Evolutionary conservation across 2,888 invertebrate genomes (phyloP).

Genomic region (Philhelius pedissequus): DNA sequence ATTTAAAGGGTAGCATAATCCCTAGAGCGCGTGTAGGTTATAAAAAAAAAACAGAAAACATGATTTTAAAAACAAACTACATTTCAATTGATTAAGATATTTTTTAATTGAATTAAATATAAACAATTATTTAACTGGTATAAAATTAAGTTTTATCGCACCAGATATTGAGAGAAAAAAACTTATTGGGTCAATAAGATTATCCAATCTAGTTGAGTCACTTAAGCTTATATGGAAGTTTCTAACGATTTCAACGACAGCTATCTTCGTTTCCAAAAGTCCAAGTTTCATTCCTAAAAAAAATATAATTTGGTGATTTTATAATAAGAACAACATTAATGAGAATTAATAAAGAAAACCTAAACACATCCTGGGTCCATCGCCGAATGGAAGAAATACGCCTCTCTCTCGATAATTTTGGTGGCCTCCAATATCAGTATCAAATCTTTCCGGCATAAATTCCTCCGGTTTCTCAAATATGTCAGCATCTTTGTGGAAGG

Average conservation of each 20-base stretch:
- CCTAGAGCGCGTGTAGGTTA: too few relatives aligned
- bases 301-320: neutral
- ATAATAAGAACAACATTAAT: neutral
- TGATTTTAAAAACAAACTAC: neutral
- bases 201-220: slow-evolving; percentile 71
- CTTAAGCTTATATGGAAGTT: slow-evolving; percentile 72
- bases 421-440: slow-evolving; percentile 70
- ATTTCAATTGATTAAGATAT: neutral
- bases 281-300: slow-evolving; percentile 74
- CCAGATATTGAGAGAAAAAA: slow-evolving; percentile 71
- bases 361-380: slow-evolving; percentile 74
- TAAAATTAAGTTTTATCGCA: slow-evolving; percentile 70
- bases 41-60: too few relatives aligned
- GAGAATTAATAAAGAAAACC: slow-evolving; percentile 55
- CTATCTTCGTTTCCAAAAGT: slow-evolving; percentile 72
- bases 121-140: neutral
- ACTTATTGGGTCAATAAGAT: slow-evolving; percentile 71
- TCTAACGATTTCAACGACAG: slow-evolving; percentile 72
- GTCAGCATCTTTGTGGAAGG: slow-evolving; percentile 72
- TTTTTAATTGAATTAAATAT: neutral
- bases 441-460: slow-evolving; percentile 73
- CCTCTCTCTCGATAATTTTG: slow-evolving; percentile 71
- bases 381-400: slow-evolving; percentile 73
- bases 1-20: too few relatives aligned
- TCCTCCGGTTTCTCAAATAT: slow-evolving; percentile 71